Base-by-base conservation (phyloP, 2,797 vertebrate genomes). In the Propithecus deckenii region DNA sequence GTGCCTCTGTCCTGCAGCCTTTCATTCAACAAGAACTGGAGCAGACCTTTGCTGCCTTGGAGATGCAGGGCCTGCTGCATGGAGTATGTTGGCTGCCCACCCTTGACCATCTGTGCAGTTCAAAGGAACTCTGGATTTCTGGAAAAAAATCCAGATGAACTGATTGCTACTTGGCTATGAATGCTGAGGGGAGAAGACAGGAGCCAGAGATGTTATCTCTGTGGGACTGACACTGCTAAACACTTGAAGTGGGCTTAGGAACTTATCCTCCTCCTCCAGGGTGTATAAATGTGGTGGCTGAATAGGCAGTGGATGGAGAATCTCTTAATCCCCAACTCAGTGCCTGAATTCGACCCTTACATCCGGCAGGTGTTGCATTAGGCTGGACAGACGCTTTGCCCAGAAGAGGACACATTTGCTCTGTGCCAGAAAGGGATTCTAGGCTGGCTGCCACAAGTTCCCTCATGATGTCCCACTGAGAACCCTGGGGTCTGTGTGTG, bases 281-380 rank as follows among this genome's bases (percentile, higher is more conserved):
- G 43, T 22, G 28, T 52, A 6, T 72, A 38, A 69, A 18, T 48
- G n/a, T 91, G 20, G 43, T 22, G 52, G 48, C 84, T 30, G 57
- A 28, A 46, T 32, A 43, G 38, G 7, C 41, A 55, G 80, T 71
- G 67, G 55, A 52, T 43, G 81, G 78, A 87, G 57, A 65, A 30
- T 25, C 72, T 81, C 59, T 91, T 90, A 81, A 50, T 83, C 59
- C n/a, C 57, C 63, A 57, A 4, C 22, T 94, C 61, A 65, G 89
- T 50, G 52, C 41, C 78, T 65, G 55, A 86, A 75, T 61, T 75
- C n/a, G n/a, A n/a, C 79, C 52, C 67, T 85, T 65, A 48, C 0
- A 63, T 92, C 81, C n/a, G 18, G 72, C 83, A 95, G 86, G 79
- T 96, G 81, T 76, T 96, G 87, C 43, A 50, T 86, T 61, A 85